Base-by-base conservation (phyloP, 2,113 vertebrate species). In the Apaloderma vittatum region DNA sequence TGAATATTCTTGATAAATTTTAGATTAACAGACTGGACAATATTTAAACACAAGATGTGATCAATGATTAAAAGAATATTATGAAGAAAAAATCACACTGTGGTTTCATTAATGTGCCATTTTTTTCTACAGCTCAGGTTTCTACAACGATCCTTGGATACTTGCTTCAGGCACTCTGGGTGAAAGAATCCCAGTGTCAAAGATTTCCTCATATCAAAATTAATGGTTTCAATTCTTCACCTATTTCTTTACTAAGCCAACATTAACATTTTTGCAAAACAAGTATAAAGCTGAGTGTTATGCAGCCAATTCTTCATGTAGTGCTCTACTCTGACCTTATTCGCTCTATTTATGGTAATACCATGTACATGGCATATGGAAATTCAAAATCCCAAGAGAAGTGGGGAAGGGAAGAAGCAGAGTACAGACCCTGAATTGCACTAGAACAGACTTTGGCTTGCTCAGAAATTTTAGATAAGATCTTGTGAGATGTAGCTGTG, bases 1-100 rank as follows among this genome's bases (percentile, higher is more conserved):
- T 94, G 91, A 86, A 91, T 91, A 86, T 55, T 72, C 76, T 65
- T 86, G 74, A 94, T 89, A 94, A 75, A 89, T 88, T 94, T 97
- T 85, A 95, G 58, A 85, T 96, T 94, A 91, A 95, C n/a, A 77
- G 79, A 75, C 61, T 85, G 94, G 63, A 92, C 79, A 58, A 90
- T 73, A 92, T 93, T 86, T 87, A 88, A 85, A 59, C 18, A 72
- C 24, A 82, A 87, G 65, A 87, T 74, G n/a, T 92, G 76, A 88
- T 37, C 59, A 94, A 85, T 77, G 62, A 93, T 95, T 96, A 93
- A 94, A 96, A 90, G 65, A 89, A 80, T 13, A 58, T 92, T 91
- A 86, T 74, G 78, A 94, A 89, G 48, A 92, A 91, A 12, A 23
- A 21, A 76, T 72, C 65, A 74, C 54, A 66, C 48, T 93, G 34